phyloP scores from a whole-genome alignment of 2,888 invertebrate species.

The Acleris holmiana region DNA sequence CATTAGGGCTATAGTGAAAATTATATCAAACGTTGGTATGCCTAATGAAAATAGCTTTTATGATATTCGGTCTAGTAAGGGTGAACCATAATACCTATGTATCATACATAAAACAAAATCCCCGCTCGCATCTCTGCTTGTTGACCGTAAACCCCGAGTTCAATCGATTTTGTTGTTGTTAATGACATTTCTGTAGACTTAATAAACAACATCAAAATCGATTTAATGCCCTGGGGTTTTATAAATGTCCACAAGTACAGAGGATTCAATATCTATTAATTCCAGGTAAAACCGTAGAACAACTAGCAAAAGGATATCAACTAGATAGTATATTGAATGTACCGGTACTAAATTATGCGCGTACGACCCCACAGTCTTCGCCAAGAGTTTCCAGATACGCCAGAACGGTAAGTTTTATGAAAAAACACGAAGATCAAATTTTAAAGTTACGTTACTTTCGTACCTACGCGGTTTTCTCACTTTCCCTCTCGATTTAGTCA shows the following conservation, averaged over 20 bases:
- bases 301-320: conserved; percentile 73
- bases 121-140: too few relatives aligned
- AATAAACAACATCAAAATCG: too few relatives aligned
- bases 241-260: not conserved
- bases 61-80: too few relatives aligned
- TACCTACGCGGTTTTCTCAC: too few relatives aligned
- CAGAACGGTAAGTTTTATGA: conserved; percentile 49
- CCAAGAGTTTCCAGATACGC: conserved; percentile 50
- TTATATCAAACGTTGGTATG: too few relatives aligned
- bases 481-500: too few relatives aligned
- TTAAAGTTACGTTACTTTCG: not conserved
- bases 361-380: conserved; percentile 45
- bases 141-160: too few relatives aligned
- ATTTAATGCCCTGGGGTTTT: not conserved
- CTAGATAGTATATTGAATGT: conserved; percentile 58
- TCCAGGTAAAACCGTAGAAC: conserved; percentile 74
- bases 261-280: conserved; percentile 2
- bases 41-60: too few relatives aligned
- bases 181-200: not conserved
- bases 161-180: too few relatives aligned
- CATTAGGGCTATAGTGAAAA: too few relatives aligned
- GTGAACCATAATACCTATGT: too few relatives aligned
- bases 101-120: too few relatives aligned
- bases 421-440: not conserved
- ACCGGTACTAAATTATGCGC: conserved; percentile 42